Evolutionary conservation across 2,888 invertebrate species (phyloP), one percentile per base, ranked within the genome.

Genomic region (Pollenia labialis): DNA sequence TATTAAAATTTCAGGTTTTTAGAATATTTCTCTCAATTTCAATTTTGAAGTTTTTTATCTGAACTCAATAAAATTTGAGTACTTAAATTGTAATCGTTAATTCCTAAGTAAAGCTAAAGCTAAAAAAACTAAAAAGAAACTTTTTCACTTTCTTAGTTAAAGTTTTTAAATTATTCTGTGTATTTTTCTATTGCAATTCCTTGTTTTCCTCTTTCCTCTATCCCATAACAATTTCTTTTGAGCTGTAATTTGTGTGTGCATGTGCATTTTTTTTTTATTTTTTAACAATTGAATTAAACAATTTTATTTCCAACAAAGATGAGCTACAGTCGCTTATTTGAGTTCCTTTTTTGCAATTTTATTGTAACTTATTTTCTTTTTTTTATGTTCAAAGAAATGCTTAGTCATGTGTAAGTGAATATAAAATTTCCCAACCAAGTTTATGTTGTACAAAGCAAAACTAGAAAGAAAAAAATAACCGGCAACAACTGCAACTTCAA

Each of bases 361-460:
- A 42, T 58, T 44, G 14, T 16, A 48, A 32, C 46, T 16, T 54
- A 60, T 68, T 68, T 72, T 54, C 50, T 50, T 11, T 14, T 62
- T 60, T 80, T 76, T 81, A 54, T 81, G 8, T 46, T 66, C 74
- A 80, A 75, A 85, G 85, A 62, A 81, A 68, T 85, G 81, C 56
- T 85, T 80, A 76, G 56, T 85, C 85, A 81, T 85, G 85, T 85
- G 71, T 52, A 85, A 85, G 66, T 76, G 81, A 18, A 76, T 85
- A 85, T 81, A 76, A 58, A 81, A 81, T 85, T 64, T 76, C 12
- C 32, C 52, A 80, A 75, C 54, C 64, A 56, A 81, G 56, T 75
- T 85, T 85, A 52, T 69, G 56, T 75, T 74, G 46, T 14, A 42
- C 48, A 69, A 80, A 80, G 58, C 32, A 56, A 69, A 60, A 68